Base-by-base conservation (phyloP, 2,113 vertebrate genomes). In the Neolamprologus brichardi region DNA sequence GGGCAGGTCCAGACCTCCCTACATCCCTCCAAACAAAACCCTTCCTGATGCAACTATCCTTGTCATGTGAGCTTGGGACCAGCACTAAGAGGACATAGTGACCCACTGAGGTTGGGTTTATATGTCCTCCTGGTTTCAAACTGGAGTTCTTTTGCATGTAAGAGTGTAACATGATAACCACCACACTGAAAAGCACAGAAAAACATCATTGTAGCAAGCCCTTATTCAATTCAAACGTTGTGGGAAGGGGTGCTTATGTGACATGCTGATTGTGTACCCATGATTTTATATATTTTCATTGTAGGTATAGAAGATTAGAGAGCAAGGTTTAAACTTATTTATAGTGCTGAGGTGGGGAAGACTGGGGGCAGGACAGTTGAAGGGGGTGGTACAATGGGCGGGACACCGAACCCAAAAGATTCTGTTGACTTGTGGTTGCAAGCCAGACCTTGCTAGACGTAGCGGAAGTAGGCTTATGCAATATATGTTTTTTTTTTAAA, bases 271-370 rank as follows among this genome's bases (percentile, higher is more conserved):
- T 60, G 14, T 32, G 56, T 4, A 32, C 28, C 56, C 28, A 32
- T 60, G 28, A 32, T 60, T 60, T 60, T 60, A 18, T 60, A 62
- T 62, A 6, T 18, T 62, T 62, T 62, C 28, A 32, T 32, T 62
- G 2, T 11, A 62, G 28, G 0, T 32, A 62, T 32, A 62, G 56
- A 0, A 28, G 28, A 28, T 28, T 28, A 28, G 25, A 28, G 25
- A 28, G 25, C 25, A 28, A 28, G 0, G 25, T 28, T 28, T 28
- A 28, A 28, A 0, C 25, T 28, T 28, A 28, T 28, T 28, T 28
- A 28, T 28, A 28, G 25, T 28, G 25, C 25, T 28, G 25, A 28
- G 25, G 25, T 28, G 25, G 25, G 25, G 25, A 28, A 28, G 25
- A 2, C 25, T 2, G 25, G 25, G 25, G 25, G 25, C 25, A 28